Conservation (phyloP, 1,140 invertebrate genomes). For the Trichomalopsis sarcophagae region DNA sequence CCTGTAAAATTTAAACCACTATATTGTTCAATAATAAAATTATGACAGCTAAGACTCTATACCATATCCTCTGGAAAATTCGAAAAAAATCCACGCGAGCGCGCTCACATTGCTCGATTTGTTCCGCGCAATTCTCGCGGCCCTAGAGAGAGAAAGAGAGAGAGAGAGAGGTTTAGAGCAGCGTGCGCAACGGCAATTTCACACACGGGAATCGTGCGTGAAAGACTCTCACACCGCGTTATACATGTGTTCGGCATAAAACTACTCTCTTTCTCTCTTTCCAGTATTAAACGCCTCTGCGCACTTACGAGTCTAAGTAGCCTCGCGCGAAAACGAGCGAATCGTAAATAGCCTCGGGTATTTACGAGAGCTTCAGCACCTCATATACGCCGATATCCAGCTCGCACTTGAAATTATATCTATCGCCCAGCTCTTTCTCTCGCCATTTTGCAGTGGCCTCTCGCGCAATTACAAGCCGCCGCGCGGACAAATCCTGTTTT, state of each 20-base stretch:
- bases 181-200: background rate
- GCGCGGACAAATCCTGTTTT: conserved; percentile 13
- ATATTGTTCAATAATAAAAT: no score
- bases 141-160: no score
- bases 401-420: background rate
- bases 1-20: no score
- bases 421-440: background rate
- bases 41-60: no score
- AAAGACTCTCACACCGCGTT: no score
- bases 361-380: background rate
- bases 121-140: background rate
- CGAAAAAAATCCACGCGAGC: background rate
- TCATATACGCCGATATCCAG: background rate
- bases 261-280: no score
- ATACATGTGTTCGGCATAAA: no score
- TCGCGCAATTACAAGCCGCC: background rate
- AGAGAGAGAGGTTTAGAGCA: no score
- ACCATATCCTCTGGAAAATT: background rate
- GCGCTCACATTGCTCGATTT: background rate
- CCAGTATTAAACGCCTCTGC: no score
- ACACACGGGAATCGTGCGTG: no score
- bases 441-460: conserved; percentile 20
- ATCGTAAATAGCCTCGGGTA: background rate
- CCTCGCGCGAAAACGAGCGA: background rate
- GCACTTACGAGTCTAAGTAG: no score